Percentiles rank a stretch among this genome's conserved stretches.
Evolutionary conservation across 2,113 vertebrate species (phyloP).

Genomic region (Corythaixoides concolor): DNA sequence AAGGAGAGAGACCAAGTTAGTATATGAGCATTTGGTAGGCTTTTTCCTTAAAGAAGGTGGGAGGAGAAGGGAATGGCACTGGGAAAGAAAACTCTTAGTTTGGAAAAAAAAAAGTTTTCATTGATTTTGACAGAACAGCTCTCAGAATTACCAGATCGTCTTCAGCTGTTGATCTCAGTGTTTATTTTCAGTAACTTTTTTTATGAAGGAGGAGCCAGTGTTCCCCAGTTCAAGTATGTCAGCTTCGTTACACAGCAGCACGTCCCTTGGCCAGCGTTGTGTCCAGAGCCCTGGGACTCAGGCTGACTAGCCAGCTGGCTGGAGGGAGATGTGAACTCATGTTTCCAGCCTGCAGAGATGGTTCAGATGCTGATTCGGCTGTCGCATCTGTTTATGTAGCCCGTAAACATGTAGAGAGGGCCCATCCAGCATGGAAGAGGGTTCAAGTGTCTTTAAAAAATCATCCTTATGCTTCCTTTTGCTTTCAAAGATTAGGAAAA

Average conservation of each 20-base stretch:
- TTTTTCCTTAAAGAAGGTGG: not conserved
- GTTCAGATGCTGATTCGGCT: not conserved
- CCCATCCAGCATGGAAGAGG: not conserved
- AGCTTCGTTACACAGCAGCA: not conserved
- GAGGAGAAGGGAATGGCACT: not conserved
- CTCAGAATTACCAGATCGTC: not conserved
- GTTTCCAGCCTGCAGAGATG: not conserved
- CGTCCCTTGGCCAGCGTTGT: not conserved
- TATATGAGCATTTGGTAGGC: not conserved
- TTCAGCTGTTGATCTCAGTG: conserved; percentile 26
- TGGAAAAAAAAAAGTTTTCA: not conserved
- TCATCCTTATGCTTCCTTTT: not conserved
- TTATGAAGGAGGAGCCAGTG: not conserved
- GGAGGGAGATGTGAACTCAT: not conserved
- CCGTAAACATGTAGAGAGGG: not conserved
- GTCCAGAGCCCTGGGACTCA: not conserved
- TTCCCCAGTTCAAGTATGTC: not conserved
- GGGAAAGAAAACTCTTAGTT: not conserved
- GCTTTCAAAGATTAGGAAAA: not conserved
- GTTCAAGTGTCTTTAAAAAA: not conserved
- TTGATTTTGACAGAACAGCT: not conserved
- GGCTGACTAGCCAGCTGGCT: not conserved
- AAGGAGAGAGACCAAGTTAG: not conserved
- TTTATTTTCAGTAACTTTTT: conserved; percentile 29
- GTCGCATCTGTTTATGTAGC: not conserved